Percentiles rank a stretch among this genome's conserved stretches.
These are phyloP conservation scores for Ormia ochracea DNA, from an alignment of 2,888 invertebrate genomes.

Conservation along the genomic window DNA sequence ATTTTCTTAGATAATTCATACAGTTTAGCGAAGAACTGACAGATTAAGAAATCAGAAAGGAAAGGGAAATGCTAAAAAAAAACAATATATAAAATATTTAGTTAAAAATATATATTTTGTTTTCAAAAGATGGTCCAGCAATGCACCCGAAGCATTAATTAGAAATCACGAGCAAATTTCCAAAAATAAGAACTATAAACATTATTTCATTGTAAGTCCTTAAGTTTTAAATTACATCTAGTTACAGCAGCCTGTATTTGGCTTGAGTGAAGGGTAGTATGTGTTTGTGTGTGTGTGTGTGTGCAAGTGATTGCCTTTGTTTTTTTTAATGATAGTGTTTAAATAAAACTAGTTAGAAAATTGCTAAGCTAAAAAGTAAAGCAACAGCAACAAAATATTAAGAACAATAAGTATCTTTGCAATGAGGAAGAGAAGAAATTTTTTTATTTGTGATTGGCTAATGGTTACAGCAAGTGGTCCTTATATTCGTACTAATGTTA, in stretches of 20 bases:
- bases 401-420: constrained; percentile 20
- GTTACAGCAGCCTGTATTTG: background rate
- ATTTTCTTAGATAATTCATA: too few relatives aligned
- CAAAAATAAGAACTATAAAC: too few relatives aligned
- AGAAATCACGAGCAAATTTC: too few relatives aligned
- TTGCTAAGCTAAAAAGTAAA: constrained; percentile 52
- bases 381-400: constrained; percentile 44
- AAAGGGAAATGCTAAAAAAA: too few relatives aligned
- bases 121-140: too few relatives aligned
- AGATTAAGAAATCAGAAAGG: too few relatives aligned
- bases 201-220: background rate
- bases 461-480: constrained; percentile 54
- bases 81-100: too few relatives aligned
- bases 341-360: constrained; percentile 56
- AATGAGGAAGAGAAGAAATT: constrained; percentile 31
- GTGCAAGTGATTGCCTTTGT: background rate
- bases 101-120: too few relatives aligned
- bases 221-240: background rate
- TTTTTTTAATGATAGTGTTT: constrained; percentile 52
- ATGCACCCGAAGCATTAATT: too few relatives aligned
- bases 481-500: constrained; percentile 9
- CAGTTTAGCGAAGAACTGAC: too few relatives aligned
- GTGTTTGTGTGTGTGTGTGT: background rate
- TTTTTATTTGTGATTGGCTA: constrained; percentile 48
- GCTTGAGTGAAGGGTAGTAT: background rate